These are phyloP conservation scores for Diadophis punctatus DNA, from an alignment of 2,113 vertebrate species.

Conservation along the genomic window DNA sequence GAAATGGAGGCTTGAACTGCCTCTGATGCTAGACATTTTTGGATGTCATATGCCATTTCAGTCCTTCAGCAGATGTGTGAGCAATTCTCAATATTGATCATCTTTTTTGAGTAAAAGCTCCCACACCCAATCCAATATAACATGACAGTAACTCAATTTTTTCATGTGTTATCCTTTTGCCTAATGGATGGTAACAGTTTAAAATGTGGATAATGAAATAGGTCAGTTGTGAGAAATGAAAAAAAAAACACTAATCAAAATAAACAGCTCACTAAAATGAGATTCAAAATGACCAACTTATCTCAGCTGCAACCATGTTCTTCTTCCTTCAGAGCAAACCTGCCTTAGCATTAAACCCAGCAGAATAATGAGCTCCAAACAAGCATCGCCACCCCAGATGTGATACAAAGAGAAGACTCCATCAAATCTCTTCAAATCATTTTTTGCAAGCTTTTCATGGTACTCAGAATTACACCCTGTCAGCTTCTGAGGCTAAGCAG, in stretches of 20 bases:
- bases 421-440: not conserved
- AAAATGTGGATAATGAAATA: not conserved
- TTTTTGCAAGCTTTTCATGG: not conserved
- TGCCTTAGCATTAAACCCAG: not conserved
- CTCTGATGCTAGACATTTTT: not conserved
- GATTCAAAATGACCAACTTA: not conserved
- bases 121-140: not conserved
- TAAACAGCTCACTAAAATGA: slow-evolving; percentile 6
- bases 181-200: not conserved
- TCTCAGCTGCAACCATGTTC: not conserved
- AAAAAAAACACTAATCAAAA: slow-evolving; percentile 1
- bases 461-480: not conserved
- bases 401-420: not conserved
- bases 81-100: not conserved
- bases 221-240: not conserved
- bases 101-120: not conserved
- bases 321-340: not conserved
- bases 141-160: not conserved
- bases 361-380: not conserved
- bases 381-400: not conserved
- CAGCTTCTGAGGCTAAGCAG: not conserved
- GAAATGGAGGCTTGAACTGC: not conserved
- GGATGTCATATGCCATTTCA: not conserved
- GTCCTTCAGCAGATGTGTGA: not conserved
- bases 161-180: not conserved